Conservation (phyloP, 2,888 invertebrate genomes). For the Lochmaea crataegi region DNA sequence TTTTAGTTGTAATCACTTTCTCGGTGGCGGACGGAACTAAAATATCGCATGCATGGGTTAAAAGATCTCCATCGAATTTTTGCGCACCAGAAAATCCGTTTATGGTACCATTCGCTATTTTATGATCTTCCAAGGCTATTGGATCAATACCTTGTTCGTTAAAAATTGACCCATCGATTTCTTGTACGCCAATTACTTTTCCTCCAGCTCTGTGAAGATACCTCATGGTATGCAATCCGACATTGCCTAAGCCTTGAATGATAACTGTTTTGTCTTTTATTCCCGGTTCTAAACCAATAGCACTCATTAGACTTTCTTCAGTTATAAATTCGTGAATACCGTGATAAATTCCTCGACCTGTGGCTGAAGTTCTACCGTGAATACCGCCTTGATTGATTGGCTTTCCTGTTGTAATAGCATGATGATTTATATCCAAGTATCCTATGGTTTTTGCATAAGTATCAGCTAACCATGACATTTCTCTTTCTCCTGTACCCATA, state of each 20-base stretch:
- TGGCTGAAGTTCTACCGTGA: constrained; percentile 96
- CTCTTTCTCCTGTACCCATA: constrained; percentile 90
- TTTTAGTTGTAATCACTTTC: constrained; percentile 90
- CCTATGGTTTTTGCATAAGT: constrained; percentile 96
- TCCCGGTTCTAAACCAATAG: constrained; percentile 87
- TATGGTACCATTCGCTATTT: constrained; percentile 80
- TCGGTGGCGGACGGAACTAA: constrained; percentile 96
- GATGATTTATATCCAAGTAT: constrained; percentile 92
- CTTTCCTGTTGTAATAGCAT: constrained; percentile 98
- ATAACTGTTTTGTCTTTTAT: constrained; percentile 96
- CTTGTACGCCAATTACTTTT: constrained; percentile 89
- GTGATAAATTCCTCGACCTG: constrained; percentile 94
- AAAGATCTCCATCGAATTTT: constrained; percentile 79
- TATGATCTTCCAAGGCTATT: constrained; percentile 81
- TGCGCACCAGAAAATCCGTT: constrained; percentile 91
- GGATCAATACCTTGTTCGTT: constrained; percentile 95
- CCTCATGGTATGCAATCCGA: constrained; percentile 90
- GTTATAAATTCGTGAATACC: constrained; percentile 92
- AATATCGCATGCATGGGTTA: constrained; percentile 94
- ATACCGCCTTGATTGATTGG: constrained; percentile 97
- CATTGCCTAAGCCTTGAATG: constrained; percentile 96
- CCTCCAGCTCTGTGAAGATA: constrained; percentile 94
- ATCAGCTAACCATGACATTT: constrained; percentile 98
- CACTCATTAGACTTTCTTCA: constrained; percentile 93
- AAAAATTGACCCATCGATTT: constrained; percentile 85